Conservation (phyloP, 2,113 vertebrate species). For the Lycaon pictus region DNA sequence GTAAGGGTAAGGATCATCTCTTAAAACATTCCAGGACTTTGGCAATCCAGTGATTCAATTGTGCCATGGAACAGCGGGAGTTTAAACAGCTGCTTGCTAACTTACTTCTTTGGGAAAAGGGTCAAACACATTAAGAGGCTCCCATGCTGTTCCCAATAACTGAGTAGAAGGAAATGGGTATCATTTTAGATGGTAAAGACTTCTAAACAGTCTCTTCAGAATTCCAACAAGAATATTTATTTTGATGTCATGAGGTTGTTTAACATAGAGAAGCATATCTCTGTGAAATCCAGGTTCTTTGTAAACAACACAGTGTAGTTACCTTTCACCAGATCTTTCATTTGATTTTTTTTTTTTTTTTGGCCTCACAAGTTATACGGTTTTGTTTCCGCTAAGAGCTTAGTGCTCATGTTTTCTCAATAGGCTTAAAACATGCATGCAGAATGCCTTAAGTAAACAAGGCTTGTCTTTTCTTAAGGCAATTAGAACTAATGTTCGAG, state of each 20-base stretch:
- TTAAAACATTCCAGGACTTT: slow-evolving; percentile 63
- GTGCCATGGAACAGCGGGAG: slow-evolving; percentile 48
- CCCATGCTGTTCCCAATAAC: slow-evolving; percentile 25
- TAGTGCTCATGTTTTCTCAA: background rate
- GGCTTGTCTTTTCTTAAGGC: background rate
- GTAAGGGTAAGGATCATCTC: slow-evolving; percentile 41
- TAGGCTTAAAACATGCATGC: background rate
- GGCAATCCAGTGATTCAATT: background rate
- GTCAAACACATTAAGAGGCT: slow-evolving; percentile 53
- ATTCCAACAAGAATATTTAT: slow-evolving; percentile 41
- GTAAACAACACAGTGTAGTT: background rate
- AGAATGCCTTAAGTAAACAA: background rate
- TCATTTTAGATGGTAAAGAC: slow-evolving; percentile 6
- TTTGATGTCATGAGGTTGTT: slow-evolving; percentile 1
- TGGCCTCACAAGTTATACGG: background rate
- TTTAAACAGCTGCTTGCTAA: slow-evolving; percentile 66
- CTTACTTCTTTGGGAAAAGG: slow-evolving; percentile 50
- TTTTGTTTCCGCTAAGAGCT: background rate
- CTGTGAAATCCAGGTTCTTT: background rate
- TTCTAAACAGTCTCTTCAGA: slow-evolving; percentile 37
- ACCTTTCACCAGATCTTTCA: background rate
- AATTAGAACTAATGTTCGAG: background rate
- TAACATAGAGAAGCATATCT: background rate
- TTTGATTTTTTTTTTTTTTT: slow-evolving; percentile 25
- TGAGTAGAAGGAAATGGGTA: background rate